These are phyloP conservation scores for Ursus arctos DNA, from an alignment of 2,113 vertebrate species.

Conservation along the genomic window DNA sequence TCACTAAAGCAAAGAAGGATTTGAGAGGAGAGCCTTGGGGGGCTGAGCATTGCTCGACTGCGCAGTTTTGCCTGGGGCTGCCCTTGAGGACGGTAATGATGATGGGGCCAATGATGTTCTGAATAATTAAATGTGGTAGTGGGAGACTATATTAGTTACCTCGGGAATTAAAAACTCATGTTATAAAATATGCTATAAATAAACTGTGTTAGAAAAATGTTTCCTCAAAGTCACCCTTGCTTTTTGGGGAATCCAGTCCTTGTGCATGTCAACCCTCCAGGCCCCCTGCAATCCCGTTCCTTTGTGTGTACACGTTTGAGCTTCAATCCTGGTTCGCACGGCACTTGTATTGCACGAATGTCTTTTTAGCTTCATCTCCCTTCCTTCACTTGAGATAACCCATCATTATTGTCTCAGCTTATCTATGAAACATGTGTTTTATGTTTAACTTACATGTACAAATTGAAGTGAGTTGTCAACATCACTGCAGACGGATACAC, in stretches of 20 bases:
- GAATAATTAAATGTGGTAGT: background rate
- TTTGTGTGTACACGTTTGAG: background rate
- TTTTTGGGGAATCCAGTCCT: background rate
- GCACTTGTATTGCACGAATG: background rate
- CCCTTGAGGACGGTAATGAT: background rate
- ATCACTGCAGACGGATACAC: background rate
- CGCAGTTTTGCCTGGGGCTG: background rate
- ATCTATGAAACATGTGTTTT: slow-evolving; percentile 29
- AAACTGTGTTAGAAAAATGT: background rate
- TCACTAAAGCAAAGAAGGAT: background rate
- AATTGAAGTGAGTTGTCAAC: background rate
- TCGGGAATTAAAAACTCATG: background rate
- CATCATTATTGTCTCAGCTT: background rate
- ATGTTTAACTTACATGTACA: slow-evolving; percentile 10
- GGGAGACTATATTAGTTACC: background rate
- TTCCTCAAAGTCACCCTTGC: background rate
- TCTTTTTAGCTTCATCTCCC: background rate
- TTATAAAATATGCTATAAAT: background rate
- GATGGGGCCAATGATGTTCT: background rate
- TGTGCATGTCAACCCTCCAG: fast-evolving
- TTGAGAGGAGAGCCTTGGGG: background rate
- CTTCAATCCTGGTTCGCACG: background rate
- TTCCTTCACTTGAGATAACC: slow-evolving; percentile 16
- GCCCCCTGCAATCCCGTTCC: background rate
- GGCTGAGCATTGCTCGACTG: background rate